Conservation (phyloP, 1,140 invertebrate genomes). For the Rhopalosiphum maidis region DNA sequence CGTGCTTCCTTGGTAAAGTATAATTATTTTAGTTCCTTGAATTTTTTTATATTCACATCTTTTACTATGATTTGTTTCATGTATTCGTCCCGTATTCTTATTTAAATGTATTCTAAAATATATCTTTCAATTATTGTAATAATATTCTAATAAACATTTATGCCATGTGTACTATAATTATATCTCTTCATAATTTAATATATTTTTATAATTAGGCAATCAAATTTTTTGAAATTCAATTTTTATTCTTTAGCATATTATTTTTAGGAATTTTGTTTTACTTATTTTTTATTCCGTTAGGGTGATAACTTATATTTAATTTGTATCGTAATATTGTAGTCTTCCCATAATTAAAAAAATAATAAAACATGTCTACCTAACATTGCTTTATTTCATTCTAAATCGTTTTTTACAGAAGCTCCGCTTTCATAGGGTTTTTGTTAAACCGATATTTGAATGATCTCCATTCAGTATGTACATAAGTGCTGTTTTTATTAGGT, state of each 20-base stretch:
- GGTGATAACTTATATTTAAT: neutral
- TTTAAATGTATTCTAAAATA: neutral
- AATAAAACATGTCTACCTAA: neutral
- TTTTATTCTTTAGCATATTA: neutral
- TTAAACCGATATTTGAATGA: neutral
- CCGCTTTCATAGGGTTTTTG: neutral
- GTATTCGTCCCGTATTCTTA: rapidly evolving
- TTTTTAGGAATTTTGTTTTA: neutral
- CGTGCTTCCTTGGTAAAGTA: neutral
- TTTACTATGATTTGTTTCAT: neutral
- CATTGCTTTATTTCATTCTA: neutral
- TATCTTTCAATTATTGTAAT: neutral
- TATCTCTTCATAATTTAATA: neutral
- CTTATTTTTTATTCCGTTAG: neutral
- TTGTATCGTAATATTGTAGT: neutral
- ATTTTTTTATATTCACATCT: neutral
- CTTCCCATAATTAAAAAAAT: neutral
- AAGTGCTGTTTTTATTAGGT: neutral
- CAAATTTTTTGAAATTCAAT: neutral
- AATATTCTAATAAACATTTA: neutral
- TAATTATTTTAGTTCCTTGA: neutral
- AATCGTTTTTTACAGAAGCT: neutral
- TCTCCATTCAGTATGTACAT: neutral
- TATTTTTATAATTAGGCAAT: neutral
- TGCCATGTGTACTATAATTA: neutral